Conservation (phyloP, 2,113 vertebrate species). For the Sakesphorus luctuosus region DNA sequence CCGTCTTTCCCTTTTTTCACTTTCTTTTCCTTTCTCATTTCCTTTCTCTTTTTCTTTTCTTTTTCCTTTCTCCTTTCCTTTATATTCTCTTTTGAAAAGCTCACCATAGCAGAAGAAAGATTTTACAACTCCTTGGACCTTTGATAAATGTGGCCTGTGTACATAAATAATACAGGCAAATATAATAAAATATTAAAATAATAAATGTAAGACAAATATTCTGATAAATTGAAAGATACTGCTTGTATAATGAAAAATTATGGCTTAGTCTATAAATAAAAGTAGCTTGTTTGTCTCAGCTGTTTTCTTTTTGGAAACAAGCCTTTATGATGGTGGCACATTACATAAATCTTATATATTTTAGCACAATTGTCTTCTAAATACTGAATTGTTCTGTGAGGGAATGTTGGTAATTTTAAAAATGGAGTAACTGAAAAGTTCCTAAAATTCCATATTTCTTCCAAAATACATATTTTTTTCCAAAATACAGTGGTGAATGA, state of each 20-base stretch:
- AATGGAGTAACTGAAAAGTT: not conserved
- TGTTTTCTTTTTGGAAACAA: conserved; percentile 51
- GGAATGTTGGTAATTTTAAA: conserved; percentile 13
- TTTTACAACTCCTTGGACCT: not conserved
- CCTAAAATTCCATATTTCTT: not conserved
- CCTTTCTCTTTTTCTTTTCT: too few relatives aligned
- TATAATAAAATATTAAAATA: conserved; percentile 46
- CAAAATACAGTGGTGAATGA: not conserved
- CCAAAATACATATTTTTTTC: not conserved
- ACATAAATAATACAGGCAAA: not conserved
- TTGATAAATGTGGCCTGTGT: not conserved
- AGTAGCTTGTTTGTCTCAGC: not conserved
- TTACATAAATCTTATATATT: conserved; percentile 27
- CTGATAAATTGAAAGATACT: conserved; percentile 24
- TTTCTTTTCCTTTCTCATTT: not conserved
- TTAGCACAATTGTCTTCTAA: conserved; percentile 29
- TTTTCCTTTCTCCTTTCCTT: too few relatives aligned
- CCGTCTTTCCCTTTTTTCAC: too few relatives aligned
- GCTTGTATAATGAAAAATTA: not conserved
- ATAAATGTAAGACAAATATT: conserved; percentile 18
- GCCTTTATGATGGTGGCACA: not conserved
- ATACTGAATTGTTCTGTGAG: conserved; percentile 39
- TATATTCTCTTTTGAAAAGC: not conserved
- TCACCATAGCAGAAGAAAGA: rapidly evolving
- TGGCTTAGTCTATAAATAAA: conserved; percentile 28